Evolutionary conservation across 1,140 invertebrate species (phyloP).

Genomic region (Chionoecetes opilio): DNA sequence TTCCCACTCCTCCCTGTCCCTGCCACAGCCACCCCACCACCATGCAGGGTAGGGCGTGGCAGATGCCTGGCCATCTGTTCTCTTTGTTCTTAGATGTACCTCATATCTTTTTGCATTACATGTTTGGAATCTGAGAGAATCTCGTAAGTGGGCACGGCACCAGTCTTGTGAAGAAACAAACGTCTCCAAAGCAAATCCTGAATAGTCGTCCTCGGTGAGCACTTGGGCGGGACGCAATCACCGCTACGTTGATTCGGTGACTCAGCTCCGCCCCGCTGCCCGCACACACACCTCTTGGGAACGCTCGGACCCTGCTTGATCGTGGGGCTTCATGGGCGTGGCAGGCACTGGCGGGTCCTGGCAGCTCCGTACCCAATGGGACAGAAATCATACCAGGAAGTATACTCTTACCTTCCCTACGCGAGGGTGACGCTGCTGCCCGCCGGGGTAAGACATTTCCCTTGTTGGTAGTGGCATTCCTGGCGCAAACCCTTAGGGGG

Average conservation of each 20-base stretch:
- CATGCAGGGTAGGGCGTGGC: too few relatives aligned
- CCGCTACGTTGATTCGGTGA: background rate
- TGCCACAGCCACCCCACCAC: background rate
- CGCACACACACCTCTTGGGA: too few relatives aligned
- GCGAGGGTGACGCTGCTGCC: background rate
- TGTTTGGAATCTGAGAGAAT: background rate
- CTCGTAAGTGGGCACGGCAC: background rate
- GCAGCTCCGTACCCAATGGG: background rate
- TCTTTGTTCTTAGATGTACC: background rate
- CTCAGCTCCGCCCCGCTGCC: background rate
- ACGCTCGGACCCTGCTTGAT: background rate
- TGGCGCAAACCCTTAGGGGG: background rate
- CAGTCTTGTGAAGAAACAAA: background rate
- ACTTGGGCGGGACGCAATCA: background rate
- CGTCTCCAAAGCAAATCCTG: background rate
- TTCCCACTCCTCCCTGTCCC: background rate
- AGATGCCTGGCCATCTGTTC: background rate
- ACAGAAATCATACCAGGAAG: constrained; percentile 10
- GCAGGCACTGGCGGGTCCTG: background rate
- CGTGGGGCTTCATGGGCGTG: background rate
- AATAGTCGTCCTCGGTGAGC: background rate
- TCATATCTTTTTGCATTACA: background rate
- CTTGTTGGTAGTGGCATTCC: background rate
- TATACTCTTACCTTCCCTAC: background rate
- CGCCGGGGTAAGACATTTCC: background rate